Evolutionary conservation across 2,113 vertebrate genomes (phyloP).

Genomic region (Thermophis baileyi): DNA sequence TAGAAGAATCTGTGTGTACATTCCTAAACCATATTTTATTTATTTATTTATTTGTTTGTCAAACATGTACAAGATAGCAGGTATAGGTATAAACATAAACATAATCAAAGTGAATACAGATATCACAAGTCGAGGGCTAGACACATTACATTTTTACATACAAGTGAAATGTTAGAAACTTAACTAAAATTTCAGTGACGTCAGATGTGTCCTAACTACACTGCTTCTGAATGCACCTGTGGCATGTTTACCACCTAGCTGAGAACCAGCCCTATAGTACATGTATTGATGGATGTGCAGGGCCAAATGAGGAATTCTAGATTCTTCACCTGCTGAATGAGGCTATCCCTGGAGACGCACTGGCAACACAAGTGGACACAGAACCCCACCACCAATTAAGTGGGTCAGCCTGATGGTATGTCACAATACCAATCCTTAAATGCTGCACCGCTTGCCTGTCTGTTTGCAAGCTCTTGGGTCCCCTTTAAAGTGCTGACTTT

Average conservation of each 20-base stretch:
- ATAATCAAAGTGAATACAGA: no score
- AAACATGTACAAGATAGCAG: no score
- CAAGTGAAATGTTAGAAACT: background rate
- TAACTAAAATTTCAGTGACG: background rate
- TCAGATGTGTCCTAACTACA: background rate
- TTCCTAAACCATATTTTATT: no score
- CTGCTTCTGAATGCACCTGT: background rate
- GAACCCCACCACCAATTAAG: background rate
- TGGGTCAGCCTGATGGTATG: background rate
- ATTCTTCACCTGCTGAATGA: background rate
- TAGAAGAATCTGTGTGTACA: background rate
- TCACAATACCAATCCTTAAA: background rate
- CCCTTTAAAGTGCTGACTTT: background rate
- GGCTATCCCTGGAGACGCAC: background rate
- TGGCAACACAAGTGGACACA: background rate
- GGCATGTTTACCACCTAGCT: background rate
- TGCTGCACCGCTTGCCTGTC: background rate
- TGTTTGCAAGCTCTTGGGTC: background rate
- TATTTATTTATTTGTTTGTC: no score
- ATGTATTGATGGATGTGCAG: background rate
- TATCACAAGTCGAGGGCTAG: background rate
- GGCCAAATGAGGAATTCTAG: background rate
- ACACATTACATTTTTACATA: background rate
- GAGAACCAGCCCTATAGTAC: background rate
- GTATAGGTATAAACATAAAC: no score